Base-by-base conservation (phyloP, 2,888 invertebrate genomes). In the Eustalomyia histrio region DNA sequence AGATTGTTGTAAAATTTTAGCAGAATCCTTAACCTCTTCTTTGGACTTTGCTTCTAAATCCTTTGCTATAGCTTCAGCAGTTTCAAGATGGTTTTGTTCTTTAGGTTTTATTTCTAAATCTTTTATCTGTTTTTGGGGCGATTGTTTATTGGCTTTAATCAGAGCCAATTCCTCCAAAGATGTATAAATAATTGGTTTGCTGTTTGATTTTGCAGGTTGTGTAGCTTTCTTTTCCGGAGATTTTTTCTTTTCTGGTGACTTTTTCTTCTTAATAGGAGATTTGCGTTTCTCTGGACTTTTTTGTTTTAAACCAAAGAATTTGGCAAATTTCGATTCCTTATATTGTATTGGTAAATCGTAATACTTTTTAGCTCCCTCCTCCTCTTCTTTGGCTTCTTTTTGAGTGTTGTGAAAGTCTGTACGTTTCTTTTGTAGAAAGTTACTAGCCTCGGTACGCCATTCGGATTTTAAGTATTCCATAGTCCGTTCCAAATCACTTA, bases 381-480 rank as follows among this genome's bases (percentile, higher is more conserved):
- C 85, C 16, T 35, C 57, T 16, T 80, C 81, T 55, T 87, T 87
- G 17, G 86, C 74, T 16, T 76, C 21, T 8, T 53, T 81, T 53
- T 87, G 87, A 24, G 85, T 78, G 0, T 87, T 85, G 80, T 86
- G 89, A 68, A 89, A 90, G 10, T 85, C 87, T 5, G 87, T 85
- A 0, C 90, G 87, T 82, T 90, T 90, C 78, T 87, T 89, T 81
- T 90, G 89, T 57, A 90, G 78, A 47, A 90, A 90, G 72, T 89
- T 89, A 0, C 89, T 88, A 0, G 90, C 90, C 78, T 90, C 90
- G 57, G 84, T 88, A 10, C 85, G 88, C 90, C 90, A 90, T 72
- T 89, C 90, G 5, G 87, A 85, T 68, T 89, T 88, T 35, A 90
- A 81, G 80, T 90, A 89, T 39, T 90, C 90, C 89, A 90, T 90